Evolutionary conservation across 1,140 invertebrate species (phyloP).

Genomic region (Eurytemora carolleeae): DNA sequence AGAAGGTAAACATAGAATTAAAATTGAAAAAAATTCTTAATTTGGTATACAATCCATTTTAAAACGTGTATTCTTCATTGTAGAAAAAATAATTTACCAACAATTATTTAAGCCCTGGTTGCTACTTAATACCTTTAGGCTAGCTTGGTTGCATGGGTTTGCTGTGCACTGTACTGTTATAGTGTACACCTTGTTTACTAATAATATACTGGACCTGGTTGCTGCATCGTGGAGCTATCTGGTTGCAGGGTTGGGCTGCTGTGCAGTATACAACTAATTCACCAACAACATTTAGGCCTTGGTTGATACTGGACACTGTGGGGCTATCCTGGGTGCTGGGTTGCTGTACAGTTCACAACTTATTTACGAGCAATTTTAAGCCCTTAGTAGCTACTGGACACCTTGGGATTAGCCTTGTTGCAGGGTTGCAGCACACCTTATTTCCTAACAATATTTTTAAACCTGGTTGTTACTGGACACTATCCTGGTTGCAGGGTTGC

Average conservation of each 20-base stretch:
- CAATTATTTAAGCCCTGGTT: not conserved
- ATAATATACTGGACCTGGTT: too few species aligned
- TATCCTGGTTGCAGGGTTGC: not conserved
- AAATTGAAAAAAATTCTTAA: not conserved
- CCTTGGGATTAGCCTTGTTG: not conserved
- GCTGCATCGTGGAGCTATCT: too few species aligned
- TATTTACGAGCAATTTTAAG: not conserved
- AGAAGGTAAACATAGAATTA: constrained; percentile 32
- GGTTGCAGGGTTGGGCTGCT: too few species aligned
- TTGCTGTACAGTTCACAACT: not conserved
- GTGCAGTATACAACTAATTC: not conserved
- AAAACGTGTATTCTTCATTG: not conserved
- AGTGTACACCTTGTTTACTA: too few species aligned
- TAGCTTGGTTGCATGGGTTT: not conserved
- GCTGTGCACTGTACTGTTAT: not conserved
- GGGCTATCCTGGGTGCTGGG: not conserved
- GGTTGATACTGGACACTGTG: not conserved
- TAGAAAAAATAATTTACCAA: not conserved
- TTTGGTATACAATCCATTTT: not conserved
- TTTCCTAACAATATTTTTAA: constrained; percentile 47
- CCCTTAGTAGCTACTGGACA: not conserved
- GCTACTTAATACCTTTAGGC: not conserved
- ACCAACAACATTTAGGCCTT: not conserved
- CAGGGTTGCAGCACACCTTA: not conserved
- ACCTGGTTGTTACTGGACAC: constrained; percentile 60